Evolutionary conservation across 2,888 invertebrate genomes (phyloP), one percentile per base, ranked within the genome.

Genomic region (Yponomeuta cagnagella): DNA sequence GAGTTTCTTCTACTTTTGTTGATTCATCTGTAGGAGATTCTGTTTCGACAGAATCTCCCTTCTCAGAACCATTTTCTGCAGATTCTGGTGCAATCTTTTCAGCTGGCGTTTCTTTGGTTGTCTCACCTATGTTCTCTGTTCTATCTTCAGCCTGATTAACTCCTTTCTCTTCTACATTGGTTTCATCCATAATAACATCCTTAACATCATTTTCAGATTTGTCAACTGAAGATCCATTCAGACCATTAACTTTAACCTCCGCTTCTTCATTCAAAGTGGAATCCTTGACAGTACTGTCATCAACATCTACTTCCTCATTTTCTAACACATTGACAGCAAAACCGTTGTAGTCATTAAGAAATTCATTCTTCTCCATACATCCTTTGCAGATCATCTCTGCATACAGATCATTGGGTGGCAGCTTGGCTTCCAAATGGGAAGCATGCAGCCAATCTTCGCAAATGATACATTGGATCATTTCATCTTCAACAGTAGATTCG

Each of bases 361-460:
- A 97, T 10, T 94, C 90, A 87, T 96, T 94, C 71, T 94, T 93
- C n/a, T 93, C 90, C 94, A 97, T 95, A 80, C 98, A 98, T 2
- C 78, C 82, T 70, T 94, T 94, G 83, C 98, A 98, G 70, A 97
- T 94, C 95, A 98, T 96, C 92, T 98, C 98, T 70, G 94, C 93
- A 82, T 95, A 97, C 67, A 93, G 93, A 48, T 93, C 93, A 75
- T 91, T 92, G 10, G 93, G 85, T 12, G 95, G 93, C 68, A 93
- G 90, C 70, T 89, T 84, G 3, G 93, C 89, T 73, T 94, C 94
- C 74, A 97, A 88, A 84, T 97, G 97, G 76, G 95, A 86, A 43
- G 95, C 94, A 90, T 99, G 99, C 79, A 95, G 97, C 99, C 99
- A 99, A 86, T 99, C 99, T 85, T 99, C 99, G 86, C 99, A 99